These are phyloP conservation scores for Athetis lepigone DNA, from an alignment of 2,888 invertebrate genomes.

Conservation along the genomic window DNA sequence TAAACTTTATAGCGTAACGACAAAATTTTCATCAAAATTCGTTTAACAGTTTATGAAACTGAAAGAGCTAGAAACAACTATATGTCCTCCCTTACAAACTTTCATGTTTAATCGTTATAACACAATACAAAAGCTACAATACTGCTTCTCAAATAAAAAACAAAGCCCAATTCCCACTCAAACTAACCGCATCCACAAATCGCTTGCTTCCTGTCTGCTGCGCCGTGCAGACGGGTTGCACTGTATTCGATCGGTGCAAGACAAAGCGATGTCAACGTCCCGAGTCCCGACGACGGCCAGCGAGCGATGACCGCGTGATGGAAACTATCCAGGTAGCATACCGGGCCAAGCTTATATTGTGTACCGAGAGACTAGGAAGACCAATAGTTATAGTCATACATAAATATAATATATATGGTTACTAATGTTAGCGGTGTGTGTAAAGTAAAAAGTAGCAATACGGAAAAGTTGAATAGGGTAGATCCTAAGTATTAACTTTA, in stretches of 20 bases:
- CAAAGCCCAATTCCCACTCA: background rate
- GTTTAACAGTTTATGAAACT: too few relatives aligned
- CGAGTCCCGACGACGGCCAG: conserved; percentile 53
- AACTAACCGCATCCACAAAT: conserved; percentile 35
- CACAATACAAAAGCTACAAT: too few relatives aligned
- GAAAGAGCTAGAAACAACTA: too few relatives aligned
- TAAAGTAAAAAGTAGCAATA: too few relatives aligned
- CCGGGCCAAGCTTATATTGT: conserved; percentile 17
- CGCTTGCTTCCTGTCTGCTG: conserved; percentile 24
- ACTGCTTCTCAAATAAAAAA: background rate
- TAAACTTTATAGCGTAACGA: too few relatives aligned
- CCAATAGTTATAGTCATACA: background rate
- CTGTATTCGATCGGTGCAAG: conserved; percentile 70
- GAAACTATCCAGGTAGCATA: conserved; percentile 55
- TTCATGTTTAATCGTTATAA: too few relatives aligned
- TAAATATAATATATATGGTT: too few relatives aligned
- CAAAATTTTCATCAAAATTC: too few relatives aligned
- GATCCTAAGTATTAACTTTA: too few relatives aligned
- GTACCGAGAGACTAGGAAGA: conserved; percentile 10
- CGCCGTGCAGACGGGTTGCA: conserved; percentile 55
- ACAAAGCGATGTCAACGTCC: conserved; percentile 84
- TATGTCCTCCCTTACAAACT: too few relatives aligned
- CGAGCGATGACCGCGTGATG: conserved; percentile 66
- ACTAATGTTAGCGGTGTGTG: too few relatives aligned
- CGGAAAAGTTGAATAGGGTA: too few relatives aligned